Percentiles rank a stretch among this genome's conserved stretches.
Conservation (phyloP, 2,888 invertebrate species). For the Abrostola triplasia region DNA sequence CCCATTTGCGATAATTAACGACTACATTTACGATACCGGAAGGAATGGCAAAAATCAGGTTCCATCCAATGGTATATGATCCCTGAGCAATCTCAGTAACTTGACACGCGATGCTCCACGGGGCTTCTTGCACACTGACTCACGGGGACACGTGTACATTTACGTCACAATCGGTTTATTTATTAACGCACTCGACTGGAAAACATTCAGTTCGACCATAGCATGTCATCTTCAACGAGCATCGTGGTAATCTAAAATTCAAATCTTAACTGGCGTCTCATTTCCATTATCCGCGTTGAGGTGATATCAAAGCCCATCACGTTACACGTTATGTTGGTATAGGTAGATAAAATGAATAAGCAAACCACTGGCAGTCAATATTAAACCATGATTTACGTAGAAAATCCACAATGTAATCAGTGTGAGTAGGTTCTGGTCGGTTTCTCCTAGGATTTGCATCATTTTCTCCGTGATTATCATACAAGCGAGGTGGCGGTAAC, state of each 20-base stretch:
- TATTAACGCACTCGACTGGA: constrained; percentile 13
- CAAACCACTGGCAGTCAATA: constrained; percentile 8
- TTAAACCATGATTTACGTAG: constrained; percentile 38
- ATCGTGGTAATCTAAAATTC: constrained; percentile 4
- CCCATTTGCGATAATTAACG: background rate
- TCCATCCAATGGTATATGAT: constrained; percentile 34
- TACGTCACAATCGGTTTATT: constrained; percentile 23
- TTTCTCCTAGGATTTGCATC: constrained; percentile 49
- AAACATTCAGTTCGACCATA: constrained; percentile 19
- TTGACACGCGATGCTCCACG: constrained; percentile 45
- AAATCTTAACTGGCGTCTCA: constrained; percentile 7
- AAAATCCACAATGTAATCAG: constrained; percentile 41
- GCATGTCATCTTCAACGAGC: constrained; percentile 1
- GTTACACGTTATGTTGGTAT: background rate
- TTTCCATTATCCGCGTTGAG: background rate
- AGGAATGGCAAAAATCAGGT: constrained; percentile 41
- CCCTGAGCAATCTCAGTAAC: constrained; percentile 54
- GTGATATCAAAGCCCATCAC: background rate
- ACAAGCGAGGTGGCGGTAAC: constrained; percentile 41
- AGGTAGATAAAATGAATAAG: constrained; percentile 9
- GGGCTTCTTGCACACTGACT: constrained; percentile 59
- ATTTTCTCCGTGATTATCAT: constrained; percentile 51
- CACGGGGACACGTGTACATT: constrained; percentile 44
- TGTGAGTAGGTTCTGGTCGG: constrained; percentile 15
- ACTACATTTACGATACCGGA: constrained; percentile 27